Evolutionary conservation across 2,113 vertebrate species (phyloP).

Genomic region (Brachypodius melanocephalos): DNA sequence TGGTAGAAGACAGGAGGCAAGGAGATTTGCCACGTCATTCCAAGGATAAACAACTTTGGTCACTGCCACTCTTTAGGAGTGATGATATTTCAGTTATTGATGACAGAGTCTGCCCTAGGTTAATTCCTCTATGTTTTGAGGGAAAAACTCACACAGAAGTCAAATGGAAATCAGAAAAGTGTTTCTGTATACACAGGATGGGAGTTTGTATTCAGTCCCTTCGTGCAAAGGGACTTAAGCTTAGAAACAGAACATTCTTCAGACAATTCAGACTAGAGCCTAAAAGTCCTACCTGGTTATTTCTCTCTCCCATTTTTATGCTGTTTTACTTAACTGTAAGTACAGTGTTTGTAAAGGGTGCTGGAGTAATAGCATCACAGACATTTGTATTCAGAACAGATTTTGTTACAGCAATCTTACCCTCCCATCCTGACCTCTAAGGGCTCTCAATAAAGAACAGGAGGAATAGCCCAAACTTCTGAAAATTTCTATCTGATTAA

Average conservation of each 20-base stretch:
- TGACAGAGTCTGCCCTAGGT: not conserved
- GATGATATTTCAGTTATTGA: not conserved
- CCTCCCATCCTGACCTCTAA: not conserved
- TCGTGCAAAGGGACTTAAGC: not conserved
- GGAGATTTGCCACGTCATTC: not conserved
- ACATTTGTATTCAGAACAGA: not conserved
- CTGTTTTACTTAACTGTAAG: not conserved
- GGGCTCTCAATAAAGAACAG: not conserved
- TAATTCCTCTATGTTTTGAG: constrained; percentile 7
- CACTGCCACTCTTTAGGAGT: not conserved
- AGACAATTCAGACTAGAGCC: not conserved
- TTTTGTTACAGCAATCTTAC: not conserved
- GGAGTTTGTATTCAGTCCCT: not conserved
- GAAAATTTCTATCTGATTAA: not conserved
- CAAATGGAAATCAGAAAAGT: constrained; percentile 19
- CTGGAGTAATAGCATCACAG: not conserved
- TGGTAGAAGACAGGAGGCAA: not conserved
- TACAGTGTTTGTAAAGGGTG: not conserved
- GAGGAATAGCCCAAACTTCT: not conserved
- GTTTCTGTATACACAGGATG: constrained; percentile 15
- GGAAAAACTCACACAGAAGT: not conserved
- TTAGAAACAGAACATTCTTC: constrained; percentile 5
- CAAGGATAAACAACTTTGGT: not conserved
- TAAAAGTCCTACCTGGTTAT: not conserved
- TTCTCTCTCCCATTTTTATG: not conserved